These are phyloP conservation scores for Sinonovacula constricta DNA, from an alignment of 1,140 invertebrate genomes.

Conservation along the genomic window DNA sequence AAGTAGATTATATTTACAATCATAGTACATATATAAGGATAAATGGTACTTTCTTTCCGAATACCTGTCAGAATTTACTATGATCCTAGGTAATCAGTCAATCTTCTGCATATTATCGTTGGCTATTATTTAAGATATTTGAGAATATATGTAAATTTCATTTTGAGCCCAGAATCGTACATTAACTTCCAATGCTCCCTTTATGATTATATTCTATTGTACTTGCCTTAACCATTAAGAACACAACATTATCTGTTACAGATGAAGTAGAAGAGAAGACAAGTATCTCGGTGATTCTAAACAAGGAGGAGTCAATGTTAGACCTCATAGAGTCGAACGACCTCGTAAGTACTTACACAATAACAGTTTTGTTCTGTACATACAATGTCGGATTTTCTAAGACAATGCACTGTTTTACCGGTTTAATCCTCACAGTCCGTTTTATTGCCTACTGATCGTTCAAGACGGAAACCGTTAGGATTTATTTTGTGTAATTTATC, in stretches of 20 bases:
- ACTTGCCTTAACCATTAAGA: too few species aligned
- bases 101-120: neutral
- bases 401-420: too few species aligned
- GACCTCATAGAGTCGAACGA: conserved; percentile 84
- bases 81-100: neutral
- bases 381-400: too few species aligned
- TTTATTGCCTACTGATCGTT: too few species aligned
- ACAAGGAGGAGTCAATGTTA: conserved; percentile 93
- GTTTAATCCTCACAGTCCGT: too few species aligned
- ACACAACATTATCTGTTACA: conserved; percentile 75
- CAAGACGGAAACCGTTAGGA: too few species aligned
- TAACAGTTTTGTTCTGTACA: too few species aligned
- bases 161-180: neutral
- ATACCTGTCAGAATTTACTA: too few species aligned
- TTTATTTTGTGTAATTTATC: too few species aligned
- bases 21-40: too few species aligned
- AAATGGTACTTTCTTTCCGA: too few species aligned
- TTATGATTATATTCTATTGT: conserved; percentile 9
- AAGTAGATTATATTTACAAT: too few species aligned
- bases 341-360: conserved; percentile 30
- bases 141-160: neutral
- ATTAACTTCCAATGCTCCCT: neutral
- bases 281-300: conserved; percentile 89
- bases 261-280: conserved; percentile 80
- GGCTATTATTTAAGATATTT: neutral